Conservation (phyloP, 2,113 vertebrate genomes). For the Plotosus lineatus region DNA sequence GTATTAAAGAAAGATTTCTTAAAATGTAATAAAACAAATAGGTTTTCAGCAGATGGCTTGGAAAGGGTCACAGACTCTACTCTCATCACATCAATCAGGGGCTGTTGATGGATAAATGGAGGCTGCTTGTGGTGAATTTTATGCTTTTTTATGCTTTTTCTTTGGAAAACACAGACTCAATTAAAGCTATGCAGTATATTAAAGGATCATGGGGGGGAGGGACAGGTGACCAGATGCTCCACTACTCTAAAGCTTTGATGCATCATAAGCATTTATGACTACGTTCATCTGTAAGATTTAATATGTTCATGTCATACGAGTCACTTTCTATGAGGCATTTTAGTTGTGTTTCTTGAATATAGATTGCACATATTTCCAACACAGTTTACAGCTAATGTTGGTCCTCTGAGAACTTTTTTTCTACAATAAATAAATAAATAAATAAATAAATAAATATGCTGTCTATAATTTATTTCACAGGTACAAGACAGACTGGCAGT, state of each 20-base stretch:
- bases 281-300: conserved; percentile 7
- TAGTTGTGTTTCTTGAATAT: neutral
- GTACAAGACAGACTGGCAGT: conserved; percentile 30
- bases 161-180: conserved; percentile 66
- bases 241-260: neutral
- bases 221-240: neutral
- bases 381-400: conserved; percentile 7
- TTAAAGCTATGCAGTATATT: conserved; percentile 73
- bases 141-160: conserved; percentile 68
- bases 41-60: conserved; percentile 61
- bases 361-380: neutral
- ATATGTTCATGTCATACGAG: conserved; percentile 1
- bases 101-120: conserved; percentile 67
- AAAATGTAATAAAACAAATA: conserved; percentile 83
- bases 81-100: conserved; percentile 71
- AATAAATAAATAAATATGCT: neutral
- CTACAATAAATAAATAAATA: no score
- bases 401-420: neutral
- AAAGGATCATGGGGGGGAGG: conserved; percentile 54
- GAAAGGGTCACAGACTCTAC: conserved; percentile 54
- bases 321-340: neutral
- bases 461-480: conserved; percentile 55
- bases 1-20: conserved; percentile 99
- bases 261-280: conserved; percentile 26
- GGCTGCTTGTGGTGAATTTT: conserved; percentile 66